Evolutionary conservation across 2,113 vertebrate species (phyloP).

Genomic region (Pluvialis apricaria): DNA sequence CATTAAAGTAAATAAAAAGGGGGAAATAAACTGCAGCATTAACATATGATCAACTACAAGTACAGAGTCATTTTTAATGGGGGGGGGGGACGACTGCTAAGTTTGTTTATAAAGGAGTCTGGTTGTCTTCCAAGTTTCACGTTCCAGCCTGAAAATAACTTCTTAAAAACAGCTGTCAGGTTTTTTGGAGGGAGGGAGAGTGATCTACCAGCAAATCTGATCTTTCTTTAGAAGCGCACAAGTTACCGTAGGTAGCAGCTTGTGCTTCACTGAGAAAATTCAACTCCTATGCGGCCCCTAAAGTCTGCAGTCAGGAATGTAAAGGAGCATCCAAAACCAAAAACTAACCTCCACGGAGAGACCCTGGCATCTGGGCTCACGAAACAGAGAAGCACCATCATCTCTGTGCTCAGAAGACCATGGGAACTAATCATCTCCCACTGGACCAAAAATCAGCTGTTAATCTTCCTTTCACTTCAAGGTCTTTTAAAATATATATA

Average conservation of each 20-base stretch:
- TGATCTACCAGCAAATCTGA: background rate
- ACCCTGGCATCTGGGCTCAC: background rate
- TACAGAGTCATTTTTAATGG: background rate
- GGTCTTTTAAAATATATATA: background rate
- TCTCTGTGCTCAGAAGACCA: background rate
- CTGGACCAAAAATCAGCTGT: background rate
- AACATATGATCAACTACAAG: background rate
- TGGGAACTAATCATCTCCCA: background rate
- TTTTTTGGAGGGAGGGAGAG: background rate
- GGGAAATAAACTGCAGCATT: background rate
- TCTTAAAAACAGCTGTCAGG: slow-evolving; percentile 49
- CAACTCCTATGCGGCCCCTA: background rate
- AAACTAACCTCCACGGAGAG: background rate
- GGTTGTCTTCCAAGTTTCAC: slow-evolving; percentile 43
- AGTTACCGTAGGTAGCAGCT: background rate
- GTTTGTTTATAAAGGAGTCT: slow-evolving; percentile 33
- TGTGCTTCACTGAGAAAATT: background rate
- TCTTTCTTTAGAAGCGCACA: background rate
- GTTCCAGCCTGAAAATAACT: slow-evolving; percentile 61
- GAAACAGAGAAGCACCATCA: background rate
- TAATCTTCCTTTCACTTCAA: background rate
- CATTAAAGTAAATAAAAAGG: background rate
- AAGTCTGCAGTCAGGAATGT: background rate
- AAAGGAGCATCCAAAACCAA: background rate
- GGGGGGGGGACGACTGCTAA: background rate